phyloP scores from a whole-genome alignment of 2,797 vertebrate species.

The Centroberyx gerrardi region DNA sequence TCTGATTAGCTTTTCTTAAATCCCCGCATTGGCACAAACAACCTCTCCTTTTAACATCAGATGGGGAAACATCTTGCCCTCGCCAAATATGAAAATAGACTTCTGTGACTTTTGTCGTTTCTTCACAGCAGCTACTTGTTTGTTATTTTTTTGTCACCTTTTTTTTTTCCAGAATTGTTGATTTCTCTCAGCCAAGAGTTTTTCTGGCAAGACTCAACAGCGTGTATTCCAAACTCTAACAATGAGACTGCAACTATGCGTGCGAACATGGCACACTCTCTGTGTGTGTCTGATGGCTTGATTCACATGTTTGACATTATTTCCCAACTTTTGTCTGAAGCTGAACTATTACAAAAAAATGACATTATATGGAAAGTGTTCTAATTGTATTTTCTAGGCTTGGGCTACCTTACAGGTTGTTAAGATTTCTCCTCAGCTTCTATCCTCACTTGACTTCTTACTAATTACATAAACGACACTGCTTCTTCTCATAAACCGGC shows the following conservation, averaged over 20 bases:
- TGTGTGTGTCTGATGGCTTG: neutral
- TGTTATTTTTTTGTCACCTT: neutral
- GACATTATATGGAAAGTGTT: neutral
- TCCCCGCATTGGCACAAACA: neutral
- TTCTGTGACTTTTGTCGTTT: neutral
- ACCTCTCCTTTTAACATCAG: neutral
- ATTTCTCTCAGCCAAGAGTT: neutral
- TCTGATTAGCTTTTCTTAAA: neutral
- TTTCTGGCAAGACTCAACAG: neutral
- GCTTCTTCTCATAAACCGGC: slow-evolving; percentile 24
- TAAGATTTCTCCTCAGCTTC: neutral
- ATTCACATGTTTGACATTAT: neutral
- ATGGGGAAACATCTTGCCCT: neutral
- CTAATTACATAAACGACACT: neutral
- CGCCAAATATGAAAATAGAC: neutral
- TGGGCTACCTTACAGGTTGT: neutral
- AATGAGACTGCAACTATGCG: neutral
- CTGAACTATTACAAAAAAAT: neutral
- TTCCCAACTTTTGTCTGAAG: neutral
- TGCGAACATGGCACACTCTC: neutral
- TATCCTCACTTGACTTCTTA: slow-evolving; percentile 10
- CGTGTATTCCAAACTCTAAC: neutral
- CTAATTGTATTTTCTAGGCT: neutral
- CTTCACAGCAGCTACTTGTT: neutral
- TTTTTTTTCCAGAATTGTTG: neutral